Percentiles rank a stretch among this genome's conserved stretches.
phyloP scores from a whole-genome alignment of 2,888 invertebrate genomes.

The Arenicola marina region DNA sequence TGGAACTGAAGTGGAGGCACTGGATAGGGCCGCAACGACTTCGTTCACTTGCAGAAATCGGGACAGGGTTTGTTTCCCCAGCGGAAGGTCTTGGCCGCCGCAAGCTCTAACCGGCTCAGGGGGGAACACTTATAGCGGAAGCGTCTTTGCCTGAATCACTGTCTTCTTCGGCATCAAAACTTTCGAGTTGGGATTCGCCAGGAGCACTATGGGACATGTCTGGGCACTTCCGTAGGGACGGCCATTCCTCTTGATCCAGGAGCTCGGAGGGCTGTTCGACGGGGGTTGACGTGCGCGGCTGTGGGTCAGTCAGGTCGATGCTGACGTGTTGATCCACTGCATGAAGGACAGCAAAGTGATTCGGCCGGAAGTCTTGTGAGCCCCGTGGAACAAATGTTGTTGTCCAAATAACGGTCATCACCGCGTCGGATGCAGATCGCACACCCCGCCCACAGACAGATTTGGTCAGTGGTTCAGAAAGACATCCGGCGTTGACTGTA shows the following conservation, averaged over 20 bases:
- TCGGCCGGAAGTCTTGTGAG: neutral
- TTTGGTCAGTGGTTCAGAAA: neutral
- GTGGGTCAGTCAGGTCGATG: neutral
- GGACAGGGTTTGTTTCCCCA: neutral
- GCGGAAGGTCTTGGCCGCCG: neutral
- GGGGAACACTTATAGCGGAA: no score
- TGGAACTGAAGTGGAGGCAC: neutral
- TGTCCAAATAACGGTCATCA: no score
- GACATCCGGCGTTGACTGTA: neutral
- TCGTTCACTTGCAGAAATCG: neutral
- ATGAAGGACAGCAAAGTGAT: neutral
- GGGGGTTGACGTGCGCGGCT: neutral
- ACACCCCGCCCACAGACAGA: no score
- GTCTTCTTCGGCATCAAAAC: no score
- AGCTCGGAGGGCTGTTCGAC: no score
- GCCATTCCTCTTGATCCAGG: no score
- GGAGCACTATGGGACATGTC: no score
- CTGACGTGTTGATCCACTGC: neutral
- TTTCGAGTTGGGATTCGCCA: no score
- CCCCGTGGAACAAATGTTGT: neutral
- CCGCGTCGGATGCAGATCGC: no score
- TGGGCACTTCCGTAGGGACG: no score
- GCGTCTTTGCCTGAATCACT: no score
- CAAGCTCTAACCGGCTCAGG: neutral
- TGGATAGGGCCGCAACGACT: neutral